Evolutionary conservation across 1,140 invertebrate genomes (phyloP), one percentile per base, ranked within the genome.

Genomic region (Drosophila takahashii): DNA sequence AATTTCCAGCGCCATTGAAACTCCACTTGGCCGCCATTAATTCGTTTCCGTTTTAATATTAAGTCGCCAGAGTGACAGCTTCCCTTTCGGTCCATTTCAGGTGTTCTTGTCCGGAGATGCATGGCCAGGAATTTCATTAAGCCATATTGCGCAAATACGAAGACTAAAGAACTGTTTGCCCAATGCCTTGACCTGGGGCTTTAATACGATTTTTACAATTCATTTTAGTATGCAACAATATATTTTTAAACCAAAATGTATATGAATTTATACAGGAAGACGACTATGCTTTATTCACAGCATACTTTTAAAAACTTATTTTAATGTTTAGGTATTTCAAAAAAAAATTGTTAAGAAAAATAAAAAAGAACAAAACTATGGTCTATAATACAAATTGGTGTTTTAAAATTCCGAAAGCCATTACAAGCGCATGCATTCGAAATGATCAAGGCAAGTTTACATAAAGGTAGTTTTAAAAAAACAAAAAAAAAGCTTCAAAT

Each of bases 401-500:
- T 16, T 4, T 15, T 11, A 4, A 32, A 32, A n/a, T 51, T 3
- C n/a, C 50, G 54, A 37, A 11, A 18, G 67, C 53, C 0, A 51
- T 15, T 44, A 18, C 18, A 18, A 10, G 4, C 41, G 4, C 48
- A 11, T 34, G 34, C 59, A 61, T 61, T 39, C 16, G n/a, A 60
- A 27, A 64, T 64, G 56, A 26, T 73, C 45, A 51, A 51, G 44
- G 74, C 53, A 41, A 41, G 60, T 52, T 34, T 36, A 2, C 50
- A 73, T n/a, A 64, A 39, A n/a, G n/a, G n/a, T n/a, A n/a, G n/a
- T n/a, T n/a, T n/a, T n/a, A n/a, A n/a, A n/a, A n/a, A n/a, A n/a
- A n/a, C n/a, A n/a, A n/a, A n/a, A n/a, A n/a, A 27, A 11, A 36
- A n/a, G 16, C 6, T 26, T n/a, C 27, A 10, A 10, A 37, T 47